These are phyloP conservation scores for Calyptomena viridis DNA, from an alignment of 2,113 vertebrate species.

Conservation along the genomic window DNA sequence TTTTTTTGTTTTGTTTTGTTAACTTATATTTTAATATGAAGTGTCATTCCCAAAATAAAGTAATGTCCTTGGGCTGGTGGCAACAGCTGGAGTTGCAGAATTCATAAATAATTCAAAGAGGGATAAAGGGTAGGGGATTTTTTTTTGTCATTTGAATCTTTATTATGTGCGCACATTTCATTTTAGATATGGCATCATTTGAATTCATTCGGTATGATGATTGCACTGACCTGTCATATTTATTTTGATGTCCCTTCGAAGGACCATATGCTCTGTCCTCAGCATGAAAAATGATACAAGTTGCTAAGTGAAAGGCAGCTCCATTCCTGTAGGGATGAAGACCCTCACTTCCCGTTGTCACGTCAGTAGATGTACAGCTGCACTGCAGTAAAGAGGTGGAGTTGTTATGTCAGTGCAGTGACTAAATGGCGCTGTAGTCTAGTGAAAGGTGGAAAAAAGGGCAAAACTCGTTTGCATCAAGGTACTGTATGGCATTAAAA, in stretches of 20 bases:
- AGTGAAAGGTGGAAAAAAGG: neutral
- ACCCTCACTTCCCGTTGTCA: neutral
- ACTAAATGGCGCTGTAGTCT: neutral
- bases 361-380: neutral
- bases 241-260: constrained; percentile 55
- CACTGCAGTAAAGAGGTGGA: neutral
- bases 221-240: constrained; percentile 60
- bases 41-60: constrained; percentile 46
- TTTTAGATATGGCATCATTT: constrained; percentile 43
- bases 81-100: constrained; percentile 59
- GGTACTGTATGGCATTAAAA: neutral
- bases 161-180: constrained; percentile 43
- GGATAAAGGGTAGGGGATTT: constrained; percentile 9
- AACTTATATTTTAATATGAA: constrained; percentile 24
- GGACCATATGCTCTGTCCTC: constrained; percentile 59
- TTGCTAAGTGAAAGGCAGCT: neutral
- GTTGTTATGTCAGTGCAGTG: neutral
- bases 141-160: constrained; percentile 49
- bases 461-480: neutral
- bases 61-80: constrained; percentile 53
- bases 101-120: constrained; percentile 63
- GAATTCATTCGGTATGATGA: constrained; percentile 47
- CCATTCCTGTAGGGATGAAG: neutral
- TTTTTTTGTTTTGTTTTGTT: neutral
- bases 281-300: neutral